Evolutionary conservation across 2,113 vertebrate species (phyloP).

Genomic region (Gadus chalcogrammus): DNA sequence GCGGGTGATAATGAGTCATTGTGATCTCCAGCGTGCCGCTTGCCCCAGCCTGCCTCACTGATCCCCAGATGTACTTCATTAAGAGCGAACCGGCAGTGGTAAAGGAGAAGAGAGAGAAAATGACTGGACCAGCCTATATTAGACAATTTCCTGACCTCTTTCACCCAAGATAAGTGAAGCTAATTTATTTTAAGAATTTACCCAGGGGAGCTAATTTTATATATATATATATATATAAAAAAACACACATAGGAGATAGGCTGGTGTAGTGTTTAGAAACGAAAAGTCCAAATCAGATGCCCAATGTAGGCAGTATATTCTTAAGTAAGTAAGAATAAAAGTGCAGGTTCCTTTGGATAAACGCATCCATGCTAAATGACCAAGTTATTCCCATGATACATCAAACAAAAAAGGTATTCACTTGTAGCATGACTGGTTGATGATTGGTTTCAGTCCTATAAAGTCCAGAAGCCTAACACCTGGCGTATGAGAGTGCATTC

Average conservation of each 20-base stretch:
- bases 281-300: too few relatives aligned
- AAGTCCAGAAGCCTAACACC: not conserved
- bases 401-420: not conserved
- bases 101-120: not conserved
- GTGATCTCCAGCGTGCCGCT: not conserved
- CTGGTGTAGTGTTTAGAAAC: too few relatives aligned
- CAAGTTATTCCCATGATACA: too few relatives aligned
- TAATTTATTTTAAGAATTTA: too few relatives aligned
- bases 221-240: constrained; percentile 21
- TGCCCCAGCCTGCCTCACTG: constrained; percentile 9
- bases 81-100: constrained; percentile 18
- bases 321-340: too few relatives aligned
- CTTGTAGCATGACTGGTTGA: constrained; percentile 27
- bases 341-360: too few relatives aligned
- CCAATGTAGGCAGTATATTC: too few relatives aligned
- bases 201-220: not conserved
- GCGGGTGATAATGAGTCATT: not conserved
- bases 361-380: too few relatives aligned
- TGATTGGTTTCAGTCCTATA: not conserved
- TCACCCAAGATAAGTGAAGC: constrained; percentile 17
- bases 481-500: not conserved
- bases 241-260: too few relatives aligned
- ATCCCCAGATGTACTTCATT: constrained; percentile 35
- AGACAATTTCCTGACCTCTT: constrained; percentile 28
- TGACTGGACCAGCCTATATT: not conserved